Conservation (phyloP, 1,140 invertebrate species). For the Macrobrachium rosenbergii region DNA sequence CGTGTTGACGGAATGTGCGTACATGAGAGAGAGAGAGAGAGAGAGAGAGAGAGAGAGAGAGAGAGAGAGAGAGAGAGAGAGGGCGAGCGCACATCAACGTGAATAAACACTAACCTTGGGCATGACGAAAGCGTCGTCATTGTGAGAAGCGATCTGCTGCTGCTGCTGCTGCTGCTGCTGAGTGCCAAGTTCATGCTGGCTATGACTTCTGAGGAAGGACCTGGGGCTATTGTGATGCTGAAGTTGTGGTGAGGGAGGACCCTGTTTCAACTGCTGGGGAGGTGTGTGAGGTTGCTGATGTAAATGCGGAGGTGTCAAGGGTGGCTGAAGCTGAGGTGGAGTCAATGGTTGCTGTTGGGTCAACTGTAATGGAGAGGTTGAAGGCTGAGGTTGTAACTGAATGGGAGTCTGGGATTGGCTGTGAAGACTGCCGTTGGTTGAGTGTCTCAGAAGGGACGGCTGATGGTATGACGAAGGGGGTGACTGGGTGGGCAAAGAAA, state of each 20-base stretch:
- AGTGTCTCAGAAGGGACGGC: neutral
- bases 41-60: neutral
- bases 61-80: neutral
- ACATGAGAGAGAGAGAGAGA: neutral
- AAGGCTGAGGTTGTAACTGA: neutral
- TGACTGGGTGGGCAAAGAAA: conserved; percentile 36
- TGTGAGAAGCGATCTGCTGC: neutral
- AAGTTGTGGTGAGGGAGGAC: conserved; percentile 44
- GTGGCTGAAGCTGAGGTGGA: conserved; percentile 62
- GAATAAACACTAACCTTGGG: conserved; percentile 41
- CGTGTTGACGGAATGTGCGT: neutral
- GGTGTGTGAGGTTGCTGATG: conserved; percentile 64
- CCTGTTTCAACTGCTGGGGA: conserved; percentile 66
- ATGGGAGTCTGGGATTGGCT: neutral
- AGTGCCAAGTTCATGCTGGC: conserved; percentile 53
- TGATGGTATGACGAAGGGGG: conserved; percentile 39
- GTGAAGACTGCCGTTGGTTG: conserved; percentile 7
- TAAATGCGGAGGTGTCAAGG: conserved; percentile 51
- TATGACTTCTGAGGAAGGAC: conserved; percentile 49
- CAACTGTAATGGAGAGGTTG: neutral
- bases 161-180: conserved; percentile 9
- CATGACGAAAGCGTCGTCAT: conserved; percentile 36
- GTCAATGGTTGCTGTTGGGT: conserved; percentile 25
- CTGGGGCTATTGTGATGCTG: conserved; percentile 30
- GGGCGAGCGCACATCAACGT: too few species aligned